Base-by-base conservation (phyloP, 1,140 invertebrate genomes). In the Stegodyphus dumicola region DNA sequence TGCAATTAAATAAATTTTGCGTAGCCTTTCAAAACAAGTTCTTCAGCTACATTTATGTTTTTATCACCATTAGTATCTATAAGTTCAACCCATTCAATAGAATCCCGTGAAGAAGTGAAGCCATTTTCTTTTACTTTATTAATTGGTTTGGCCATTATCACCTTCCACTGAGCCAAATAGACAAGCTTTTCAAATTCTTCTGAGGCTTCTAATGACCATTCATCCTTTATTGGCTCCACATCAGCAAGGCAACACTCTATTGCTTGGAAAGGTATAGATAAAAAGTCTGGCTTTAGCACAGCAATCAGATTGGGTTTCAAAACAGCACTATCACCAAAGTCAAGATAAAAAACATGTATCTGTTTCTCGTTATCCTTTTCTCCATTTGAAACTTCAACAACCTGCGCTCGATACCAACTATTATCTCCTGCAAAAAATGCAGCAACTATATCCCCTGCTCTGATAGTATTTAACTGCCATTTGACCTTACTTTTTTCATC, bases 171-270 rank as follows among this genome's bases (percentile, higher is more conserved):
- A 0, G 92, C 93, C 71, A 91, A 92, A 89, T 94, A 92, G 49
- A 92, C 92, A 9, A 95, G 91, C 81, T 95, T 93, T 88, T 94
- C 93, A 90, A 96, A 96, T 33, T 90, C 90, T 77, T 94, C 92
- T n/a, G 93, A 92, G 0, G 95, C 94, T 86, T 93, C 92, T 15
- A 92, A 90, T 71, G 92, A 91, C 95, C 95, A 96, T 10, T 87
- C 88, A 0, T 76, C 89, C 60, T 88, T 89, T 56, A 76, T 87
- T 7, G 94, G 93, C 89, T 93, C 92, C 3, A 96, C 92, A 83
- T 93, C 93, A 5, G 94, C 94, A 77, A 96, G 90, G 87, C 93
- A 94, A 90, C 95, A 96, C 89, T 96, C 95, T 88, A 96, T 93
- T 0, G 95, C 95, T 92, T 96, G 94, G 87, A 92, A 93, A 88